Base-by-base conservation (phyloP, 2,888 invertebrate species). In the Epistrophe eligans region DNA sequence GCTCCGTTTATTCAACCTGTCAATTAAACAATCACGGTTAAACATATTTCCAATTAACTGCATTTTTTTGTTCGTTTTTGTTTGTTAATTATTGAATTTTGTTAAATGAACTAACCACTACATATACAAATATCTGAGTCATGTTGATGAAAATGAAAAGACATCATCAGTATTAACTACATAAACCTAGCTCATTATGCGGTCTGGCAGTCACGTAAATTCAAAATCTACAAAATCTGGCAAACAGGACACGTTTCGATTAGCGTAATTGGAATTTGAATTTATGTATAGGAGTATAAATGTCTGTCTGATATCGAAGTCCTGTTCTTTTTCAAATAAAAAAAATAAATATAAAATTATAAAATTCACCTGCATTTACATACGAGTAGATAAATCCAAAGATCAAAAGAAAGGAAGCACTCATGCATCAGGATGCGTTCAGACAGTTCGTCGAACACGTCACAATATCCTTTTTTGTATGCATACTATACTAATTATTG, bases 231-330 rank as follows among this genome's bases (percentile, higher is more conserved):
- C n/a, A 35, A 57, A 58, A 79, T 82, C 76, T 76, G 43, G 67
- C 76, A 87, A 87, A 82, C 87, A 87, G 76, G 76, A 87, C 87
- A 87, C 83, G 87, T 79, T 83, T 87, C 83, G 83, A 79, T 87
- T 87, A 79, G 76, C 79, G 55, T 72, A 58, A 87, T 79, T 82
- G 71, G 60, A 73, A 73, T 70, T 70, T 70, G 70, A 55, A 43
- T 55, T 24, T 40, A 9, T 48, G 13, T 24, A 11, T n/a, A 11
- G n/a, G n/a, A 3, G 3, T 13, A 11, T 19, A 13, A 19, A 15
- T 8, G 4, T 73, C 62, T 64, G 77, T 76, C 79, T 85, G 81
- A 8, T 19, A 13, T 48, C 38, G 9, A 28, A 50, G 15, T 66
- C 48, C 66, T 45, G 15, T 40, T 32, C 17, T 10, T 45, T 15